Conservation (phyloP, 2,113 vertebrate species). For the Girardinichthys multiradiatus region DNA sequence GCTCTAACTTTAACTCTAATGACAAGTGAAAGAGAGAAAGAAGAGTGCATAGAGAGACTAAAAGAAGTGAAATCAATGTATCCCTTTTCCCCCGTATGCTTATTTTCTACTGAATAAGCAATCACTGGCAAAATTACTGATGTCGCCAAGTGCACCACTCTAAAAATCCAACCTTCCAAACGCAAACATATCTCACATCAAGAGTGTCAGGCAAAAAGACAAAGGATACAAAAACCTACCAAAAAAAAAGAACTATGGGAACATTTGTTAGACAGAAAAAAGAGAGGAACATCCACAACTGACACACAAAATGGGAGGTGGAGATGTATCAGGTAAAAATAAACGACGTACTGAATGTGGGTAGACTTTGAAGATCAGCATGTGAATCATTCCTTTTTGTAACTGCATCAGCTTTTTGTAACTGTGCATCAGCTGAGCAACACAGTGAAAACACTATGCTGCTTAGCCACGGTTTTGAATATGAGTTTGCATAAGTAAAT, state of each 20-base stretch:
- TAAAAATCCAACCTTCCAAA: constrained; percentile 40
- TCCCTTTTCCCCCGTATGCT: constrained; percentile 1
- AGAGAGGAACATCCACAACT: constrained; percentile 17
- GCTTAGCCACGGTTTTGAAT: constrained; percentile 9
- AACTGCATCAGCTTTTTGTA: constrained; percentile 51
- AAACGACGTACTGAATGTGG: constrained; percentile 43
- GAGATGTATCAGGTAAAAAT: constrained; percentile 41
- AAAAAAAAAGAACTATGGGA: constrained; percentile 17
- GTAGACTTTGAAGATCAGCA: constrained; percentile 70
- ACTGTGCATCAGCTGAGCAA: too few species aligned
- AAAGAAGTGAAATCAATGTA: constrained; percentile 25
- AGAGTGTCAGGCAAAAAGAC: constrained; percentile 34
- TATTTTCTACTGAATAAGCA: constrained; percentile 38
- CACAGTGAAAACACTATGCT: too few species aligned
- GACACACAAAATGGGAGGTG: constrained; percentile 20
- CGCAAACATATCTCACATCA: constrained; percentile 38
- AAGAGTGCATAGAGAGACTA: constrained; percentile 3
- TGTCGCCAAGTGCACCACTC: constrained; percentile 39
- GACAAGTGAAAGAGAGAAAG: constrained; percentile 17
- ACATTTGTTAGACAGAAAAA: constrained; percentile 9
- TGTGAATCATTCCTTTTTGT: constrained; percentile 71
- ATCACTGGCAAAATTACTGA: constrained; percentile 30
- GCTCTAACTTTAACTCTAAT: constrained; percentile 37
- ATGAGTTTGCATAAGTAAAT: constrained; percentile 4
- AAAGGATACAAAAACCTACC: constrained; percentile 16